Evolutionary conservation across 1,140 invertebrate genomes (phyloP), one percentile per base, ranked within the genome.

Genomic region (Temnothorax curvispinosus): DNA sequence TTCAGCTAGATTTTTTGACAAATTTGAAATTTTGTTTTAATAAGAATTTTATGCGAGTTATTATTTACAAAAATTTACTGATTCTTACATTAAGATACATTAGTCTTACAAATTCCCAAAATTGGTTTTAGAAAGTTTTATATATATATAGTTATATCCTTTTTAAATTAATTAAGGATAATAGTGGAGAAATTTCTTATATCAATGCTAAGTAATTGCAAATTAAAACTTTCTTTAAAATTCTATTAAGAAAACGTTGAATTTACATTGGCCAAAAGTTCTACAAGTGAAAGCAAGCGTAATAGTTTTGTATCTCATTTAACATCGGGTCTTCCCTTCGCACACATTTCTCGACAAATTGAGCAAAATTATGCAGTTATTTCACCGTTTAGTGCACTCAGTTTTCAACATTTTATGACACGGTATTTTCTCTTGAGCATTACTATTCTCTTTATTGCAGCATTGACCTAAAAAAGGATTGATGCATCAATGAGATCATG

Each of bases 161-260:
- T 5, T 44, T 27, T 15, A 52, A 35, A 41, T 76, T 41, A 76
- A 76, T 76, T 76, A 60, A 76, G 58, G 32, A n/a, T 41, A 56
- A 41, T 58, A 21, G n/a, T 38, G 9, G 41, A n/a, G 11, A 74
- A 38, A 38, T 13, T 21, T 41, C 13, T 41, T 1, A 3, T 21
- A n/a, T 75, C 6, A n/a, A 13, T 54, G 5, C 50, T 74, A 50
- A 47, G 15, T 72, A 72, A 52, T 3, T 75, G 11, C 13, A 56
- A 21, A 74, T 74, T n/a, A 56, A 74, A 41, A 8, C n/a, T 41
- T 56, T 7, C 7, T 41, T 56, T 75, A 75, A 75, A 75, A 27
- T 56, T 74, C 54, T 54, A 13, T 54, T 56, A 21, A 9, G 52
- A 38, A 56, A 75, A 75, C 35, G 3, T 60, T 15, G n/a, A 76